These are phyloP conservation scores for Emydoidea blandingii DNA, from an alignment of 2,797 vertebrate species.

Conservation along the genomic window DNA sequence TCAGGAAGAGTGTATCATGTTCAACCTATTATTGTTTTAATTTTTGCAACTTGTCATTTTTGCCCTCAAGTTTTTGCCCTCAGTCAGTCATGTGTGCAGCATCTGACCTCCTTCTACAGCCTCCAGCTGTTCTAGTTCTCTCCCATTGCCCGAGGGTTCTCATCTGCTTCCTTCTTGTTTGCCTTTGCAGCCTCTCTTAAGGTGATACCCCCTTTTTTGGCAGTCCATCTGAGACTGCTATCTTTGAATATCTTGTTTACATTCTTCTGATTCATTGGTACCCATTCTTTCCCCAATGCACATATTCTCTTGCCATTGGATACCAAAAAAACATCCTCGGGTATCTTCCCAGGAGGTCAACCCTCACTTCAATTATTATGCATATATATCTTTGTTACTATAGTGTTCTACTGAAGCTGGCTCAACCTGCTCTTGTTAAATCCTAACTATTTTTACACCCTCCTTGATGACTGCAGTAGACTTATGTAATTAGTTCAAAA, in stretches of 20 bases:
- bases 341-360: neutral
- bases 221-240: neutral
- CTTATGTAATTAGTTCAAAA: neutral
- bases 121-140: neutral
- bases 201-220: no score
- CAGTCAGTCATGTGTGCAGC: neutral
- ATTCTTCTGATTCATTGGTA: neutral
- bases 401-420: neutral
- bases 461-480: neutral
- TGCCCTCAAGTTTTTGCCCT: neutral
- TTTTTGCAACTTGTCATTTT: neutral
- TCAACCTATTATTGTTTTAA: neutral
- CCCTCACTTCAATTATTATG: neutral
- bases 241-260: neutral
- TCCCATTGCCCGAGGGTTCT: neutral
- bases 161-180: neutral
- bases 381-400: neutral
- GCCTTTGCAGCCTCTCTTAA: neutral
- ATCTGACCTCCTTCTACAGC: neutral
- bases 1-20: neutral
- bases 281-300: neutral
- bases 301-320: rapidly evolving
- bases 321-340: rapidly evolving
- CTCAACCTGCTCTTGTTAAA: neutral
- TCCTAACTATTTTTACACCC: neutral